These are phyloP conservation scores for Heliocidaris erythrogramma DNA, from an alignment of 35 echinoderm and acorn worm species.

Conservation along the genomic window DNA sequence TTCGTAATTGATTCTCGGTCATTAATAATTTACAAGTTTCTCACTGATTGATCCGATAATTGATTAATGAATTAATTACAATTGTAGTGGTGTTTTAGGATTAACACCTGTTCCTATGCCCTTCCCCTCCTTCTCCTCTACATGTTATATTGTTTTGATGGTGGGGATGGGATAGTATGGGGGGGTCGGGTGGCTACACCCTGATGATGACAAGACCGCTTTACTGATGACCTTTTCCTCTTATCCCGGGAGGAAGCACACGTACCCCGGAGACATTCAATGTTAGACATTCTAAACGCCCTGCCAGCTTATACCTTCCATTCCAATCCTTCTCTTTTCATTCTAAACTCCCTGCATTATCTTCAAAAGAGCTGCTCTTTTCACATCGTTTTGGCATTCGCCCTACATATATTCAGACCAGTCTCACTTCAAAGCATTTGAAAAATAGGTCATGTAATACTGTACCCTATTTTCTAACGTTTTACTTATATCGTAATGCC, in stretches of 20 bases:
- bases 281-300: slow-evolving; percentile 9
- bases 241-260: background rate
- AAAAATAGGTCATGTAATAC: background rate
- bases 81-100: too few relatives aligned
- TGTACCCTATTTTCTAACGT: background rate
- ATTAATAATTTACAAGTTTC: too few relatives aligned
- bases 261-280: background rate
- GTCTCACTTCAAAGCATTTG: background rate
- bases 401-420: background rate
- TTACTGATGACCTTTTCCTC: slow-evolving; percentile 2
- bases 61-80: too few relatives aligned
- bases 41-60: too few relatives aligned
- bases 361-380: background rate
- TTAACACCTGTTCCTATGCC: too few relatives aligned
- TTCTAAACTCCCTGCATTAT: too few relatives aligned
- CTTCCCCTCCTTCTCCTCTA: too few relatives aligned
- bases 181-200: background rate
- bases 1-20: too few relatives aligned
- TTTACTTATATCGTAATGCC: background rate
- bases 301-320: background rate
- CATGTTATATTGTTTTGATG: too few relatives aligned
- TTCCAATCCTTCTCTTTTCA: background rate
- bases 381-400: background rate
- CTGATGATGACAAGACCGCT: slow-evolving; percentile 1
- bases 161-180: too few relatives aligned